phyloP scores from a whole-genome alignment of 2,888 invertebrate genomes.

The Luffia ferchaultella region DNA sequence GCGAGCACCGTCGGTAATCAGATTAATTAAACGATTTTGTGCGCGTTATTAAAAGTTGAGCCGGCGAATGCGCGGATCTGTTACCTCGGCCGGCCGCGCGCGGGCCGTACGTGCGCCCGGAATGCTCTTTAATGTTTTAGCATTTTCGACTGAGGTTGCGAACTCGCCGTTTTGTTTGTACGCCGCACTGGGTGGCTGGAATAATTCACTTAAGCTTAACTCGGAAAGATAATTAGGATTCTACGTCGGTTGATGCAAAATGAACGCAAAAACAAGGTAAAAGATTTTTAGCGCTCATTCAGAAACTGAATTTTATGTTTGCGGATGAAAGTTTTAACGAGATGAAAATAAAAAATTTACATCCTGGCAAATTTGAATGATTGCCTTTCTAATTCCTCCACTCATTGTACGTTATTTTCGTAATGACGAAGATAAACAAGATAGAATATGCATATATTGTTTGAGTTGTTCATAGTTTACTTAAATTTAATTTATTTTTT shows the following conservation, averaged over 20 bases:
- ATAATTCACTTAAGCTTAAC: conserved; percentile 67
- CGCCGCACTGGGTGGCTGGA: conserved; percentile 59
- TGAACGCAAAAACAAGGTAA: conserved; percentile 58
- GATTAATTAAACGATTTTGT: conserved; percentile 63
- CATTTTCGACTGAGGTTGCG: conserved; percentile 64
- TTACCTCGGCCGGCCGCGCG: conserved; percentile 15
- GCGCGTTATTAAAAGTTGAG: conserved; percentile 63
- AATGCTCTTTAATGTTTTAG: conserved; percentile 63
- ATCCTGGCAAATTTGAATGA: conserved; percentile 20
- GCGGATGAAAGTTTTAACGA: conserved; percentile 58
- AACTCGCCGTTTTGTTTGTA: conserved; percentile 62
- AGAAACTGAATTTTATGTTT: conserved; percentile 64
- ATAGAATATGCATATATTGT: no score
- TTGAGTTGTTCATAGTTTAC: no score
- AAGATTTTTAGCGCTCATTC: conserved; percentile 61
- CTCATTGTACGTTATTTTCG: background rate
- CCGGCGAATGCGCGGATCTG: conserved; percentile 39
- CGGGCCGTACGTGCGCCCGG: conserved; percentile 55
- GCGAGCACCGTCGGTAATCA: conserved; percentile 48
- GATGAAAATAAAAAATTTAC: conserved; percentile 38
- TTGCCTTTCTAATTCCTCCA: background rate
- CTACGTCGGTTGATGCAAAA: conserved; percentile 63
- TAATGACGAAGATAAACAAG: no score
- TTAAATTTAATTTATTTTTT: no score
- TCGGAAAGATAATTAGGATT: conserved; percentile 66